Evolutionary conservation across 2,797 vertebrate species (phyloP).

Genomic region (Eutrigla gurnardus): DNA sequence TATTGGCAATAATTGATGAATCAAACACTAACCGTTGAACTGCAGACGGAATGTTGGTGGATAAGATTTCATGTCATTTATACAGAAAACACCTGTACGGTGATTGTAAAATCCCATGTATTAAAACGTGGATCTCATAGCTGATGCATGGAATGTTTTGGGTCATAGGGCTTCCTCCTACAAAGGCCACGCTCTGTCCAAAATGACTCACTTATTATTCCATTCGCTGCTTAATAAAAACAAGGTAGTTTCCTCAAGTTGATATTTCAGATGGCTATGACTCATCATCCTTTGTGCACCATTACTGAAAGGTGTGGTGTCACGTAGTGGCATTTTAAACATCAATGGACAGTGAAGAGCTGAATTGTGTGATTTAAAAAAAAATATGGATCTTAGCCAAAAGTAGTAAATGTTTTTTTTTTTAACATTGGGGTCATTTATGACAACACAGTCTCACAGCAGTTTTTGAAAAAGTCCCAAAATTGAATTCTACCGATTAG

Average conservation of each 20-base stretch:
- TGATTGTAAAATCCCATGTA: not conserved
- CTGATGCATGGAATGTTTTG: not conserved
- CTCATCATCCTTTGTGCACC: too few species aligned
- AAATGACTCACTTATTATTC: constrained; percentile 15
- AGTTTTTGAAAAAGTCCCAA: too few species aligned
- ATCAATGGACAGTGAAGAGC: too few species aligned
- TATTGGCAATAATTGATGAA: not conserved
- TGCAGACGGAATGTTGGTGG: not conserved
- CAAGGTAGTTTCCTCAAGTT: too few species aligned
- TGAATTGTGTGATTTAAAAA: too few species aligned
- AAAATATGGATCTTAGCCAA: too few species aligned
- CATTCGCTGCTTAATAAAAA: not conserved
- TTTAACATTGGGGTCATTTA: too few species aligned
- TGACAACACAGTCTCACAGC: too few species aligned
- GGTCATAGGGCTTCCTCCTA: not conserved
- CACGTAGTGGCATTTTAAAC: too few species aligned
- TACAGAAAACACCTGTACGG: not conserved
- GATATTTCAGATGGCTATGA: not conserved
- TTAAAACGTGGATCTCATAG: not conserved
- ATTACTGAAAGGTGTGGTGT: too few species aligned
- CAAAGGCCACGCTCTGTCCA: not conserved
- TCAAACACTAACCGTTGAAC: not conserved
- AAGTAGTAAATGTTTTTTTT: too few species aligned
- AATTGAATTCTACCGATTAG: too few species aligned
- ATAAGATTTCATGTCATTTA: not conserved